Conservation (phyloP, 2,113 vertebrate genomes). For the Urocolius indicus region DNA sequence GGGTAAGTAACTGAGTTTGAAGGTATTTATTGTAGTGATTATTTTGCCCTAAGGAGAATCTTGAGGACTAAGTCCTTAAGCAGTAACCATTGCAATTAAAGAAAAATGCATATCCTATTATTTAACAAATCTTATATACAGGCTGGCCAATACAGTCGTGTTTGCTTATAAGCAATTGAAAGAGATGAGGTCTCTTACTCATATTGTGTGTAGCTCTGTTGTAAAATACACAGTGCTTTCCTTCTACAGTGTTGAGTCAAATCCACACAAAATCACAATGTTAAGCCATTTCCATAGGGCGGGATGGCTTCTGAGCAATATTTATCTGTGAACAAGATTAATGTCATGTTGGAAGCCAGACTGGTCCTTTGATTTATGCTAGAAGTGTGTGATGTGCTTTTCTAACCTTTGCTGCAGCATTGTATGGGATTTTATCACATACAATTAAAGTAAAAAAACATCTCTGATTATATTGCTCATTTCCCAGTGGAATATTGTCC, state of each 20-base stretch:
- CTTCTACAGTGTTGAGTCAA: background rate
- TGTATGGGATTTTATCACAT: slow-evolving; percentile 60
- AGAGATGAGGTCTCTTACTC: background rate
- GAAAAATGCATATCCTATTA: background rate
- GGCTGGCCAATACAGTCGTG: background rate
- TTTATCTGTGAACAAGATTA: slow-evolving; percentile 43
- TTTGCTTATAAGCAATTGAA: background rate
- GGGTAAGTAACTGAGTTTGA: slow-evolving; percentile 41
- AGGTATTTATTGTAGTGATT: background rate
- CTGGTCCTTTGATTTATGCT: slow-evolving; percentile 54
- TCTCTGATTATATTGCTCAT: slow-evolving; percentile 65
- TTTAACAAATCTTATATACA: background rate
- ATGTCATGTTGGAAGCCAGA: slow-evolving; percentile 19
- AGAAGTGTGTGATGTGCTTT: slow-evolving; percentile 66
- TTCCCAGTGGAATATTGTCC: slow-evolving; percentile 26
- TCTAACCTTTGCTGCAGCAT: slow-evolving; percentile 65
- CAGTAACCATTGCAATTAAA: background rate
- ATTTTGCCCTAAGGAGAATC: background rate
- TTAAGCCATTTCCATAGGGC: background rate
- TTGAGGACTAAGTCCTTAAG: background rate
- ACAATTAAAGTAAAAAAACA: slow-evolving; percentile 73
- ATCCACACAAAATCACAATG: background rate
- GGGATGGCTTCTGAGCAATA: background rate
- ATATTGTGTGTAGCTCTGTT: background rate
- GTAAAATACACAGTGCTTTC: background rate